phyloP scores from a whole-genome alignment of 2,113 vertebrate genomes.

The Sinocyclocheilus rhinocerous region DNA sequence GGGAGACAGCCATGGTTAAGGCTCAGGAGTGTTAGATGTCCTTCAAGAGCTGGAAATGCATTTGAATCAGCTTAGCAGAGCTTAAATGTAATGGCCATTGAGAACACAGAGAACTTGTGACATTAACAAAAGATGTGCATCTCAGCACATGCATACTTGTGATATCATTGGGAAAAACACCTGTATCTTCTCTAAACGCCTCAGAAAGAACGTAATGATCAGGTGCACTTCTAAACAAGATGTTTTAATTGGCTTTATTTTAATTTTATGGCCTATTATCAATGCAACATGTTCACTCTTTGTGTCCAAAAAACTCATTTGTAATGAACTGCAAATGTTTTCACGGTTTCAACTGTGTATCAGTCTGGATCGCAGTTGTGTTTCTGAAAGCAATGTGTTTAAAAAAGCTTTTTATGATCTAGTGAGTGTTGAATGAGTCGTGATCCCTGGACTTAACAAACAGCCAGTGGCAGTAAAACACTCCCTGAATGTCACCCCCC shows the following conservation, averaged over 20 bases:
- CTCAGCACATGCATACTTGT: background rate
- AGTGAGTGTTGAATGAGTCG: constrained; percentile 68
- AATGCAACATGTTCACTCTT: background rate
- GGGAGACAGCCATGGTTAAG: constrained; percentile 55
- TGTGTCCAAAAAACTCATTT: background rate
- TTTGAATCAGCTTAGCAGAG: constrained; percentile 24
- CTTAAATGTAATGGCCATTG: background rate
- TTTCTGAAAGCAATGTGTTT: constrained; percentile 41
- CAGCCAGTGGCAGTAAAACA: constrained; percentile 80
- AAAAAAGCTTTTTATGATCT: constrained; percentile 59
- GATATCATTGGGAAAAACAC: too few species aligned
- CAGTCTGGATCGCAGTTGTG: constrained; percentile 39
- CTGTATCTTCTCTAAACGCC: background rate
- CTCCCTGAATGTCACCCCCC: constrained; percentile 72
- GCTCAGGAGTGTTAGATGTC: constrained; percentile 51
- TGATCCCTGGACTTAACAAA: constrained; percentile 75
- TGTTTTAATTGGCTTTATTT: background rate
- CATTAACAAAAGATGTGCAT: background rate
- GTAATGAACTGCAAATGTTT: background rate
- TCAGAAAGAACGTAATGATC: background rate
- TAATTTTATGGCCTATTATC: background rate
- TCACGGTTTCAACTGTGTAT: background rate
- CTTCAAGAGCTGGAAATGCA: constrained; percentile 8
- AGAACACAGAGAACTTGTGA: background rate
- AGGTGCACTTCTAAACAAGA: background rate